Conservation (phyloP, 2,113 vertebrate species). For the Paraplagusia blochii region DNA sequence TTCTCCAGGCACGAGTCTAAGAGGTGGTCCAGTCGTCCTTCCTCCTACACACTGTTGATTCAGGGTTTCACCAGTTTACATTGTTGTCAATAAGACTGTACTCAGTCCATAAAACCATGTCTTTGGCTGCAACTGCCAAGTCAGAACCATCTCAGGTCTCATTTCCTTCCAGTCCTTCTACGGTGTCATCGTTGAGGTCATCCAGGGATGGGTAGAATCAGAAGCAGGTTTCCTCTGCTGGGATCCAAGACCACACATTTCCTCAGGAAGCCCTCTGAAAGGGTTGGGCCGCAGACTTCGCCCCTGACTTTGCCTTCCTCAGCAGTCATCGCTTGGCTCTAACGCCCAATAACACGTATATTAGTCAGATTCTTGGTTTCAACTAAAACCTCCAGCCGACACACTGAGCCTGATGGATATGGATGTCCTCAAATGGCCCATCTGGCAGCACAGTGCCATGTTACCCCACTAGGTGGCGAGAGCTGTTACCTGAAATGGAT, state of each 20-base stretch:
- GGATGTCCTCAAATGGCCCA: too few species aligned
- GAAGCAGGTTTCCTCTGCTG: slow-evolving; percentile 52
- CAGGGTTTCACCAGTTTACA: slow-evolving; percentile 8
- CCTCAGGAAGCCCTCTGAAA: slow-evolving; percentile 69
- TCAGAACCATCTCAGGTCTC: slow-evolving; percentile 19
- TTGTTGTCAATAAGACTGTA: too few species aligned
- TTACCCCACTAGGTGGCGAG: not conserved
- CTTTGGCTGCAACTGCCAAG: slow-evolving; percentile 28
- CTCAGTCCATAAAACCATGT: slow-evolving; percentile 15
- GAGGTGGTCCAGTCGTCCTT: slow-evolving; percentile 13
- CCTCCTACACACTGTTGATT: slow-evolving; percentile 13
- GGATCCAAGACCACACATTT: slow-evolving; percentile 50
- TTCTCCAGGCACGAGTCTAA: slow-evolving; percentile 35
- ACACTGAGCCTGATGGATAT: too few species aligned
- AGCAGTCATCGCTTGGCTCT: slow-evolving; percentile 19
- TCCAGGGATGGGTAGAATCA: slow-evolving; percentile 13
- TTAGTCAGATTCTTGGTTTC: slow-evolving; percentile 2
- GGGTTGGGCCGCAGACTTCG: slow-evolving; percentile 49
- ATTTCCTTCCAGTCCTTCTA: slow-evolving; percentile 25
- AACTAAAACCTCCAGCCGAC: too few species aligned
- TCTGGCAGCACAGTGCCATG: not conserved
- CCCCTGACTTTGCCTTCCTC: slow-evolving; percentile 52
- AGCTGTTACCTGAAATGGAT: slow-evolving; percentile 1
- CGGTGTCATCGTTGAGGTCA: slow-evolving; percentile 49
- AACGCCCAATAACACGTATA: slow-evolving; percentile 39